phyloP scores from a whole-genome alignment of 2,797 vertebrate genomes.

The Pangasius djambal region DNA sequence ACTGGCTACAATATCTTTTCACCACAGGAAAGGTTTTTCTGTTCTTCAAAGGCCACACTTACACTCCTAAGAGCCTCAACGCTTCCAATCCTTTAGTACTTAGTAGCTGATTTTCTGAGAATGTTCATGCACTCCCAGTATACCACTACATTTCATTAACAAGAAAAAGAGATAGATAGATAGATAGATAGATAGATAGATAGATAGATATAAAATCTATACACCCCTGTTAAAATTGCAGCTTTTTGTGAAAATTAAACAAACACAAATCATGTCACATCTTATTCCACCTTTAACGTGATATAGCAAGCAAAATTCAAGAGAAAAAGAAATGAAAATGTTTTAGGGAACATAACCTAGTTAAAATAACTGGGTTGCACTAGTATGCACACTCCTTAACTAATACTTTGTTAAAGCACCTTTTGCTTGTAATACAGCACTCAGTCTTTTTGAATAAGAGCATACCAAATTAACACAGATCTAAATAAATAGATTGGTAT shows the following conservation, averaged over 20 bases:
- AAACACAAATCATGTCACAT: no score
- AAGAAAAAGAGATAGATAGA: neutral
- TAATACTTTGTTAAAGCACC: neutral
- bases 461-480: neutral
- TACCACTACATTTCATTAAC: neutral
- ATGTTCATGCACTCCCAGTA: neutral
- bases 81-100: neutral
- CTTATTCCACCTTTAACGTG: no score
- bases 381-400: neutral
- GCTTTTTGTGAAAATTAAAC: neutral
- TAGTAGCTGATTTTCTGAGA: neutral
- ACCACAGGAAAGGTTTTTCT: slow-evolving; percentile 25
- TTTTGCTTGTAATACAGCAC: neutral
- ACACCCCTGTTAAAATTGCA: neutral
- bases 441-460: neutral
- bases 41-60: slow-evolving; percentile 27
- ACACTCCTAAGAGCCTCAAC: neutral
- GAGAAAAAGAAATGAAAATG: no score
- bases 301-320: neutral
- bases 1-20: slow-evolving; percentile 62
- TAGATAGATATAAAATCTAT: neutral
- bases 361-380: neutral
- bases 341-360: no score
- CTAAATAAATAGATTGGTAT: neutral
- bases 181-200: no score